Percentiles rank a stretch among this genome's conserved stretches.
phyloP scores from a whole-genome alignment of 2,113 vertebrate species.

The Anas platyrhynchos region DNA sequence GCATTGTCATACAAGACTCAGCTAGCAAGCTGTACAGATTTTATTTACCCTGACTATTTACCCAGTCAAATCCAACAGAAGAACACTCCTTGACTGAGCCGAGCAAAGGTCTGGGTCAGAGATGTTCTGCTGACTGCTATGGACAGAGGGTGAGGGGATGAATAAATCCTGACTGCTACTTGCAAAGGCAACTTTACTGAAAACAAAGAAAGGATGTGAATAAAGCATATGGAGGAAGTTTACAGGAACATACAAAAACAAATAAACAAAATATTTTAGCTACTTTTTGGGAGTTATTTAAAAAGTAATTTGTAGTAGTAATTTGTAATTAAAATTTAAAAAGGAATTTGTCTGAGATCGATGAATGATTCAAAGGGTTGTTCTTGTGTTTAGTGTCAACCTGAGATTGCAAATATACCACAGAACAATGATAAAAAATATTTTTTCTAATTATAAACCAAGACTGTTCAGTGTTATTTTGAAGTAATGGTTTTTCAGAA shows the following conservation, averaged over 20 bases:
- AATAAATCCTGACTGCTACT: background rate
- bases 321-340: background rate
- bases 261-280: background rate
- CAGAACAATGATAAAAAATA: background rate
- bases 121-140: background rate
- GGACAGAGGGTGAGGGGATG: background rate
- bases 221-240: background rate
- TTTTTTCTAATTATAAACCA: background rate
- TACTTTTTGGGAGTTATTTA: background rate
- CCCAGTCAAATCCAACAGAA: rapidly evolving
- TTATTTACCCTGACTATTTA: background rate
- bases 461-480: background rate
- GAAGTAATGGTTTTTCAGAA: background rate
- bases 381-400: background rate
- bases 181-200: background rate
- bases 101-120: background rate
- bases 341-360: background rate
- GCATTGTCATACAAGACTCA: background rate
- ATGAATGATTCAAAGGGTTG: background rate
- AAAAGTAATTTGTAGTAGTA: background rate
- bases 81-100: background rate
- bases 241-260: background rate
- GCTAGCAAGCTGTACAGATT: background rate
- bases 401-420: no score
- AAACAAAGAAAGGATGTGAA: background rate